phyloP scores from a whole-genome alignment of 2,113 vertebrate species.

The Charadrius vociferus region DNA sequence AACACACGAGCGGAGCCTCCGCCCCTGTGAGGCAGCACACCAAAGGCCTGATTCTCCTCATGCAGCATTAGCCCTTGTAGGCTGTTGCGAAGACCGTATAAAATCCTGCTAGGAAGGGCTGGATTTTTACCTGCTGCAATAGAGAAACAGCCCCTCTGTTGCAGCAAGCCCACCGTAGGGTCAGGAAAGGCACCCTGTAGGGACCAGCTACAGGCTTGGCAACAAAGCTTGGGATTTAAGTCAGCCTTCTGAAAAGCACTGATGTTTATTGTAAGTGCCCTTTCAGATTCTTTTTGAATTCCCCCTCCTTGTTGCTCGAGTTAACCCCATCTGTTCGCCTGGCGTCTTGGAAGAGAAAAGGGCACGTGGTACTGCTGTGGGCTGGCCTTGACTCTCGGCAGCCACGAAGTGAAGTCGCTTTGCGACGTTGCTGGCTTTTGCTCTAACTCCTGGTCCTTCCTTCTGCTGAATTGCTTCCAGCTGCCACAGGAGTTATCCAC shows the following conservation, averaged over 20 bases:
- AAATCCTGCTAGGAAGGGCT: not conserved
- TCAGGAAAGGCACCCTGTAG: accelerated
- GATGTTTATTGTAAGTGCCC: not conserved
- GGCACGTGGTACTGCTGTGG: not conserved
- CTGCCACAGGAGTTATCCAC: not conserved
- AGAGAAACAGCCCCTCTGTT: not conserved
- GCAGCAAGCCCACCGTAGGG: accelerated
- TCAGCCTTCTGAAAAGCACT: not conserved
- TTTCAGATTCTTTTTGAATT: not conserved
- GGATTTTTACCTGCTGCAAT: not conserved
- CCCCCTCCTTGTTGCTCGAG: not conserved
- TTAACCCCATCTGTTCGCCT: not conserved
- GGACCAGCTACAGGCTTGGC: not conserved
- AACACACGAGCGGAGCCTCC: accelerated
- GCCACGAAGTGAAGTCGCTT: accelerated
- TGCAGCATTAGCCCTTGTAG: not conserved
- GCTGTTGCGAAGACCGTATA: accelerated
- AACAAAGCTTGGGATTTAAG: not conserved
- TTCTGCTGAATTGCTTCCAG: not conserved
- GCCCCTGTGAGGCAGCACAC: not conserved
- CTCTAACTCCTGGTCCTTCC: not conserved
- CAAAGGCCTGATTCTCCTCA: not conserved
- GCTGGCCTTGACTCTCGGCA: accelerated
- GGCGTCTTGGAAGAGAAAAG: not conserved
- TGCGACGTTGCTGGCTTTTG: not conserved